Evolutionary conservation across 2,888 invertebrate species (phyloP).

Genomic region (Malacosoma neustria): DNA sequence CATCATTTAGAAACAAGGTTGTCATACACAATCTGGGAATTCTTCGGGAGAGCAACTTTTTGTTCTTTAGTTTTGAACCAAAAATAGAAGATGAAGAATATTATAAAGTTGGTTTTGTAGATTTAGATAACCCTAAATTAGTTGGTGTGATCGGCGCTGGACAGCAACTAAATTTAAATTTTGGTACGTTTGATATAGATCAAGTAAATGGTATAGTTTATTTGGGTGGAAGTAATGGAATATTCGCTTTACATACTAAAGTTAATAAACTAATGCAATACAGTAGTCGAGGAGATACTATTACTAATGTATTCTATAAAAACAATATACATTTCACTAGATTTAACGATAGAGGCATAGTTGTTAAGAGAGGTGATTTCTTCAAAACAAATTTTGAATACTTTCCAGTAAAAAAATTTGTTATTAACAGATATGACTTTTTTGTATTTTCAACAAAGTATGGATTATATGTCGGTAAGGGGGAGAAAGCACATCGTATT

Average conservation of each 20-base stretch:
- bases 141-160: conserved; percentile 29
- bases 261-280: conserved; percentile 30
- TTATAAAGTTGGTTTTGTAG: conserved; percentile 47
- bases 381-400: conserved; percentile 36
- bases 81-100: conserved; percentile 44
- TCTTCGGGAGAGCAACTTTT: conserved; percentile 32
- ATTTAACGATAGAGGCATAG: conserved; percentile 33
- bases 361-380: conserved; percentile 40
- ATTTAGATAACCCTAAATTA: conserved; percentile 27
- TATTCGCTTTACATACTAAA: conserved; percentile 35
- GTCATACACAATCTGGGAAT: conserved; percentile 49
- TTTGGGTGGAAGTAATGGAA: conserved; percentile 50
- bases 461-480: conserved; percentile 44
- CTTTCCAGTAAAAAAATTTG: conserved; percentile 39
- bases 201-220: conserved; percentile 45
- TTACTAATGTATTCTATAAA: conserved; percentile 42
- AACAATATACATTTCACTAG: conserved; percentile 44
- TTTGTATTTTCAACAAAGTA: conserved; percentile 37
- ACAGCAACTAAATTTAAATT: conserved; percentile 33
- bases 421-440: conserved; percentile 42
- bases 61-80: conserved; percentile 56
- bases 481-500: conserved; percentile 25
- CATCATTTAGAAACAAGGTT: conserved; percentile 40
- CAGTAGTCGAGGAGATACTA: conserved; percentile 46
- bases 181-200: conserved; percentile 54